Conservation (phyloP, 1,140 invertebrate species). For the Lasioglossum albipes region DNA sequence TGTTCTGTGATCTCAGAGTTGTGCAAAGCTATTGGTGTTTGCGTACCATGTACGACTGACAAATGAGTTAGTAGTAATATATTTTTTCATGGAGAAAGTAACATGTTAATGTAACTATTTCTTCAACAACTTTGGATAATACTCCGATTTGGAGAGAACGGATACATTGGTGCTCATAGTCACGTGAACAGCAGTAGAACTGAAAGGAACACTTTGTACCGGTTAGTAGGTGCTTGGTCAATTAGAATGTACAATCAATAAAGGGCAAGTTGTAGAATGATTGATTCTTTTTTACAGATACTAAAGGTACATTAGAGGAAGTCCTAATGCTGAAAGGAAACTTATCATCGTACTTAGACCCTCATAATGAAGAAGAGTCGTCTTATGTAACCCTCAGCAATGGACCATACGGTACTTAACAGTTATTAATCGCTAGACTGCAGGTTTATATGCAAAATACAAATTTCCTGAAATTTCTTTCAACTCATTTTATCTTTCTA, state of each 20-base stretch:
- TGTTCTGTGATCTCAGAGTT: conserved; percentile 53
- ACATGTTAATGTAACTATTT: conserved; percentile 49
- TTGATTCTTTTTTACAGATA: conserved; percentile 56
- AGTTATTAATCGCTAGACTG: neutral
- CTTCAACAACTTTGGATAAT: conserved; percentile 12
- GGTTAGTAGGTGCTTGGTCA: conserved; percentile 4
- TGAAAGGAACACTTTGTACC: conserved; percentile 50
- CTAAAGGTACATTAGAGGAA: conserved; percentile 73
- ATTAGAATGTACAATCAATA: neutral
- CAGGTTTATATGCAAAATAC: neutral
- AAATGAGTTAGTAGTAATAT: conserved; percentile 36
- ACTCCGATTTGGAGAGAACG: conserved; percentile 17
- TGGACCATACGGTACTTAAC: conserved; percentile 73
- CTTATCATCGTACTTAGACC: conserved; percentile 75
- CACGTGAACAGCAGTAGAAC: conserved; percentile 13
- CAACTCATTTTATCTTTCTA: too few species aligned
- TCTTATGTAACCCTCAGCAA: conserved; percentile 77
- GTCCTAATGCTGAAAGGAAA: conserved; percentile 80
- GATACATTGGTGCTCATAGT: neutral
- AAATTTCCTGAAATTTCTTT: too few species aligned
- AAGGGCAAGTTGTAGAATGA: neutral
- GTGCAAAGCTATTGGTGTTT: conserved; percentile 26
- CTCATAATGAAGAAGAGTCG: conserved; percentile 76
- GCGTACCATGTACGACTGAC: conserved; percentile 51
- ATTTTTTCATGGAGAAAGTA: conserved; percentile 47